phyloP scores from a whole-genome alignment of 1,140 invertebrate genomes.

The Zaprionus ghesquierei region DNA sequence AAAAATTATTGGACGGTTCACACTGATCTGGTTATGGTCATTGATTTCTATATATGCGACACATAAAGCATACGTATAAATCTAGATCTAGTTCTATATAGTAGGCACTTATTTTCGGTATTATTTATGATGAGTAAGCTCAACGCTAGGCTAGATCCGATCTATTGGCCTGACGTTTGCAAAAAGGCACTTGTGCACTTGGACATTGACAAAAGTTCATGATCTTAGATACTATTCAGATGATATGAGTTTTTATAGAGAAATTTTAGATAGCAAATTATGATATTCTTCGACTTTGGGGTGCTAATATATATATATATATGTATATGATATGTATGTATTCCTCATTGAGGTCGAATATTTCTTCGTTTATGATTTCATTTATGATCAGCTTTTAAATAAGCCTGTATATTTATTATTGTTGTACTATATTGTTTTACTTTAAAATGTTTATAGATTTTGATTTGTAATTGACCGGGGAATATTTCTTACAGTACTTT shows the following conservation, averaged over 20 bases:
- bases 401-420: background rate
- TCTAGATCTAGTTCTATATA: conserved; percentile 15
- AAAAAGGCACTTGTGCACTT: conserved; percentile 47
- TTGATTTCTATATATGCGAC: conserved; percentile 66
- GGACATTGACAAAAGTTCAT: background rate
- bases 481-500: background rate
- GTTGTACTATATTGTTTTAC: background rate
- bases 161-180: background rate
- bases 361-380: too few relatives aligned
- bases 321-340: background rate
- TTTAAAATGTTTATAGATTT: background rate
- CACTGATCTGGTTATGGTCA: conserved; percentile 76
- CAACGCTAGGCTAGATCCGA: conserved; percentile 24
- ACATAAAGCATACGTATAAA: conserved; percentile 57
- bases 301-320: background rate
- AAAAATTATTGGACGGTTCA: conserved; percentile 79
- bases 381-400: background rate
- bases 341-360: background rate
- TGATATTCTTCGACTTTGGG: background rate
- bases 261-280: background rate
- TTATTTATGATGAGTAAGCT: conserved; percentile 26
- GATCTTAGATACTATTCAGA: background rate
- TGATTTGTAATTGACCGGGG: background rate
- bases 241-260: background rate
- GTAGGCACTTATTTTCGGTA: conserved; percentile 41